Percentiles rank a stretch among this genome's conserved stretches.
Conservation (phyloP, 2,888 invertebrate genomes). For the Melikaiella ostensackeni region DNA sequence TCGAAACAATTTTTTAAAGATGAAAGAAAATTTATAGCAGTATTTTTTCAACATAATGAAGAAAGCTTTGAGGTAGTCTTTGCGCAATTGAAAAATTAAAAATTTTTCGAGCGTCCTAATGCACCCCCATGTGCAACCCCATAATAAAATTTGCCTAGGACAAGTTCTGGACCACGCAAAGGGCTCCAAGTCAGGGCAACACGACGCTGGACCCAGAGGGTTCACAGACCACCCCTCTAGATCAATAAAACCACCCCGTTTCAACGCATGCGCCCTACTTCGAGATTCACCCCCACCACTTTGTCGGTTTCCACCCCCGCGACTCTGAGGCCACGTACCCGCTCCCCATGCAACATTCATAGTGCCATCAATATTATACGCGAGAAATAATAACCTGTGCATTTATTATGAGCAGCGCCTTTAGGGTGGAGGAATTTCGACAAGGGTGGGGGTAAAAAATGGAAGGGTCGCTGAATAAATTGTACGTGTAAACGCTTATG, state of each 20-base stretch:
- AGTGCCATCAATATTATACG: slow-evolving; percentile 76
- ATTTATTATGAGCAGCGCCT: slow-evolving; percentile 69
- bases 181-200: slow-evolving; percentile 38
- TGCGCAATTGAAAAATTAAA: no score
- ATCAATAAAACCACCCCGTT: slow-evolving; percentile 75
- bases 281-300: slow-evolving; percentile 53
- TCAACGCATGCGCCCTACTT: slow-evolving; percentile 67
- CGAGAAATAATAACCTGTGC: slow-evolving; percentile 76
- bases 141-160: slow-evolving; percentile 37
- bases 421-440: slow-evolving; percentile 43
- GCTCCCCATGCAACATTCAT: slow-evolving; percentile 74
- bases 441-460: slow-evolving; percentile 49
- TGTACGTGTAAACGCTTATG: slow-evolving; percentile 71
- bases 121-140: background rate
- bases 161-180: slow-evolving; percentile 36
- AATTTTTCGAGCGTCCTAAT: background rate
- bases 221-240: slow-evolving; percentile 60
- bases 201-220: slow-evolving; percentile 51
- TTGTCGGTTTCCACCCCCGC: slow-evolving; percentile 63
- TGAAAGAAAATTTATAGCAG: no score
- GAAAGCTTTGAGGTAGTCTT: no score
- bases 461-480: slow-evolving; percentile 61
- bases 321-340: slow-evolving; percentile 58
- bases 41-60: no score
- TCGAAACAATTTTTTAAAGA: no score